Conservation (phyloP, 2,113 vertebrate species). For the Periophthalmodon schlosseri region DNA sequence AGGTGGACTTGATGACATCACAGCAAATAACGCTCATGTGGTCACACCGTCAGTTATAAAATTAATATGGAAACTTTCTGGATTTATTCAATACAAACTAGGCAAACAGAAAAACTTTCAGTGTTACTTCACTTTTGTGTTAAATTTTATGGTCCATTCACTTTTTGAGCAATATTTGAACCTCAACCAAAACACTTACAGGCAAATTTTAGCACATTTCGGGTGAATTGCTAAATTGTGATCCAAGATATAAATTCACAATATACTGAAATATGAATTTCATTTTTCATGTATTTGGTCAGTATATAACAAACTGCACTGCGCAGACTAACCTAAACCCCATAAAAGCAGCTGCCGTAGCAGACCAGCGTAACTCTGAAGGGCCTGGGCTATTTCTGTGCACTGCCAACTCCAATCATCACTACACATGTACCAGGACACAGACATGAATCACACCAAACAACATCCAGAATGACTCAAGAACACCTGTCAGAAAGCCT, state of each 20-base stretch:
- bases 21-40: too few relatives aligned
- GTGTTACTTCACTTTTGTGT: too few relatives aligned
- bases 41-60: too few relatives aligned
- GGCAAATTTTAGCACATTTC: neutral
- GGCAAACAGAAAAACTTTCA: too few relatives aligned
- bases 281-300: too few relatives aligned
- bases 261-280: too few relatives aligned
- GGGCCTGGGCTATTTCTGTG: slow-evolving; percentile 41
- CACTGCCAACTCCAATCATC: slow-evolving; percentile 53
- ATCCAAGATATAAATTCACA: neutral
- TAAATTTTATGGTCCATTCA: too few relatives aligned
- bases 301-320: too few relatives aligned
- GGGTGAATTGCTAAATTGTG: neutral
- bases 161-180: too few relatives aligned
- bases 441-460: slow-evolving; percentile 43
- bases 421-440: slow-evolving; percentile 13
- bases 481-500: slow-evolving; percentile 30
- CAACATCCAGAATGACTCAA: slow-evolving; percentile 34
- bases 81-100: too few relatives aligned
- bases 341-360: slow-evolving; percentile 5
- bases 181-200: neutral
- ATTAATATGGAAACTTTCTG: too few relatives aligned
- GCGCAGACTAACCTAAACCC: neutral
- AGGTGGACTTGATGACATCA: too few relatives aligned
- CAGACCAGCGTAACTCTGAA: slow-evolving; percentile 30